Conservation (phyloP, 2,113 vertebrate genomes). For the Indicator indicator region DNA sequence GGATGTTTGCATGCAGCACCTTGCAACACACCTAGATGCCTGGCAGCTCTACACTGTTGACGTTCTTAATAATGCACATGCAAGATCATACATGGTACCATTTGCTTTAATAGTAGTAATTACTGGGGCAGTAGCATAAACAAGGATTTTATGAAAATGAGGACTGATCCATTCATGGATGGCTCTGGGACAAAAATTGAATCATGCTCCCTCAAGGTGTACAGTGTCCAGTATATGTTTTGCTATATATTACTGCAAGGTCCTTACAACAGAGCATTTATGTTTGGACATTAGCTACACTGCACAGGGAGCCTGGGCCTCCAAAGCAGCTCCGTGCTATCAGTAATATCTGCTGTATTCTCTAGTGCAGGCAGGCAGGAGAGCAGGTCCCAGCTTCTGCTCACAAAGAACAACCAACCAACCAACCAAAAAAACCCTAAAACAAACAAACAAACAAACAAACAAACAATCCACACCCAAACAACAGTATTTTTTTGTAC, state of each 20-base stretch:
- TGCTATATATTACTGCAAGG: background rate
- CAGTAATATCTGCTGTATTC: background rate
- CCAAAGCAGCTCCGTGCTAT: background rate
- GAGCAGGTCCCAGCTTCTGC: background rate
- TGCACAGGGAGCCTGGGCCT: background rate
- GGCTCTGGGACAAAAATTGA: background rate
- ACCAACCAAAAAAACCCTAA: too few relatives aligned
- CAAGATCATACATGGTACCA: background rate
- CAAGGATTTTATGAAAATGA: background rate
- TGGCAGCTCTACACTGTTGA: background rate
- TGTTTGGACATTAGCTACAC: background rate
- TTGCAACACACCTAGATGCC: background rate
- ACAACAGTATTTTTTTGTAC: rapidly evolving
- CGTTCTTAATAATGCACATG: background rate
- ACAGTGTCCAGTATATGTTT: background rate
- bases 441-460: too few relatives aligned
- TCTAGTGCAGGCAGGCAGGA: background rate
- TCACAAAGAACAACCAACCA: background rate
- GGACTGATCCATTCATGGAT: background rate
- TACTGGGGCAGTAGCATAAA: background rate
- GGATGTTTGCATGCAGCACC: background rate
- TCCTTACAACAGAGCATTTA: background rate
- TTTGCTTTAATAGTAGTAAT: background rate
- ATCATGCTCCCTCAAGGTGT: background rate
- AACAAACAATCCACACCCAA: background rate